A percentile compares a stretch with the other conserved stretches of the same genome.
phyloP scores from a whole-genome alignment of 2,113 vertebrate species.

The Tympanuchus pallidicinctus region DNA sequence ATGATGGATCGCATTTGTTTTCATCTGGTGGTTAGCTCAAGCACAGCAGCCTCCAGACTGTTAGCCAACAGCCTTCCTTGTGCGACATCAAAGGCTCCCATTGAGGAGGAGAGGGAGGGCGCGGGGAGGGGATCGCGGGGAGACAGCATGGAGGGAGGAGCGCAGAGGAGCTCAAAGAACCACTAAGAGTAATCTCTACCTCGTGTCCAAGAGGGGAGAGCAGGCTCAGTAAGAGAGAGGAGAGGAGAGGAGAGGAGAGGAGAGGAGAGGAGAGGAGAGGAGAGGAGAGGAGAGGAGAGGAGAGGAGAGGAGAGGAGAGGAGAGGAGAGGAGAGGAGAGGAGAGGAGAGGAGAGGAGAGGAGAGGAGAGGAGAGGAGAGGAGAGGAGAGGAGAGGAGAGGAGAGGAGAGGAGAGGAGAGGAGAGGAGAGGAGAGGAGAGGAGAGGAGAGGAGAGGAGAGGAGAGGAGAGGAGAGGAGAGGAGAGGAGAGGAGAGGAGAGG shows the following conservation, averaged over 20 bases:
- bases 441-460: background rate
- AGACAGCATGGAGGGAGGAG: conserved; percentile 75
- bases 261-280: too few relatives aligned
- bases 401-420: background rate
- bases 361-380: background rate
- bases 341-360: too few relatives aligned
- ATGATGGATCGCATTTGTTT: conserved; percentile 81
- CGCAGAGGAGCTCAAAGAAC: conserved; percentile 63
- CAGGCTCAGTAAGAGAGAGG: background rate
- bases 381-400: too few relatives aligned
- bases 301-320: background rate
- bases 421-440: background rate
- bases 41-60: conserved; percentile 81
- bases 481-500: background rate
- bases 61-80: conserved; percentile 83
- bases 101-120: conserved; percentile 59
- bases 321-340: background rate
- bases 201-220: conserved; percentile 71
- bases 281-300: too few relatives aligned
- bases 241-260: too few relatives aligned
- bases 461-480: background rate
- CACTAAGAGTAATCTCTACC: conserved; percentile 79
- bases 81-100: conserved; percentile 83
- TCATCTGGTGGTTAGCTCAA: conserved; percentile 81
- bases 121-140: conserved; percentile 68